Conservation (phyloP, 2,113 vertebrate genomes). For the Neogale vison region DNA sequence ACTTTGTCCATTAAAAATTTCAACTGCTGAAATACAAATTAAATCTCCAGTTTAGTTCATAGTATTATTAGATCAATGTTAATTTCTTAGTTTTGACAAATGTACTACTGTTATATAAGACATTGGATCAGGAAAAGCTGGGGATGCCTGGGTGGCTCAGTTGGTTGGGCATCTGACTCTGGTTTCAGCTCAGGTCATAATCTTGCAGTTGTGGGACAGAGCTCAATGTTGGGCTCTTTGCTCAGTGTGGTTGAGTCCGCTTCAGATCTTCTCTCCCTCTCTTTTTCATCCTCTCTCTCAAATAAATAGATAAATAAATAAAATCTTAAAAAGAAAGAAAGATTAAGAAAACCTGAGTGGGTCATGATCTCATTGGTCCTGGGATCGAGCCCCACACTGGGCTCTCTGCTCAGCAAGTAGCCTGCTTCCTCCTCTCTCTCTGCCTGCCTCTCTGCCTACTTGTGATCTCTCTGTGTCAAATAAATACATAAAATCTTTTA, state of each 20-base stretch:
- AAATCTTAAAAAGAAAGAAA: neutral
- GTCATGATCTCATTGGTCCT: no score
- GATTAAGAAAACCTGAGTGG: neutral
- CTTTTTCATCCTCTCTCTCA: neutral
- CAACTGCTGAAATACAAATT: neutral
- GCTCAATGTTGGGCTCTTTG: neutral
- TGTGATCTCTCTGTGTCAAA: neutral
- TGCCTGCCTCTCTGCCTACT: no score
- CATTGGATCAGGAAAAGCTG: neutral
- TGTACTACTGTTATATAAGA: neutral
- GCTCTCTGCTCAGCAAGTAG: no score
- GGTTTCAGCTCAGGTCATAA: neutral
- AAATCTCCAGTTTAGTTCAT: neutral
- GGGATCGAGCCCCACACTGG: no score
- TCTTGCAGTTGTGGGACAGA: neutral
- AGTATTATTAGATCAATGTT: neutral
- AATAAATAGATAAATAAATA: neutral
- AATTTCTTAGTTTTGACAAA: neutral
- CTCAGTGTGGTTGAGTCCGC: neutral
- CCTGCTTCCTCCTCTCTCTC: no score
- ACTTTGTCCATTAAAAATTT: neutral
- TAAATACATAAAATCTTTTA: neutral
- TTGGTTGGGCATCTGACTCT: neutral
- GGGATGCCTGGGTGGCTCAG: neutral
- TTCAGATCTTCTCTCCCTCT: neutral